These are phyloP conservation scores for Calidris pugnax DNA, from an alignment of 2,113 vertebrate genomes.

Conservation along the genomic window DNA sequence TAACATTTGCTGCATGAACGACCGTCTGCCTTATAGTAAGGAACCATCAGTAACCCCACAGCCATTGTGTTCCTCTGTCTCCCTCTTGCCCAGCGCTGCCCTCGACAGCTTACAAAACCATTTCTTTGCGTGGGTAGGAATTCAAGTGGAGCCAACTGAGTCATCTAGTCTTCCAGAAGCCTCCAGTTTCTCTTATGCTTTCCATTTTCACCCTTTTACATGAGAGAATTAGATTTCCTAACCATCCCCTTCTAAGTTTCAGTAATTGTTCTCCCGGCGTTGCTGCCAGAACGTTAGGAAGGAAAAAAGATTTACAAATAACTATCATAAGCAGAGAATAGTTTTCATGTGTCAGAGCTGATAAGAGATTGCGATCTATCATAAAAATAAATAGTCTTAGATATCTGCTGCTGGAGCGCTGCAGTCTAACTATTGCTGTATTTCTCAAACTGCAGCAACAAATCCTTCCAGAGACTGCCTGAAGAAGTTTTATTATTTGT, in stretches of 20 bases:
- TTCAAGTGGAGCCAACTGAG: neutral
- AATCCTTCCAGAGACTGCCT: constrained; percentile 33
- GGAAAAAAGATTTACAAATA: constrained; percentile 5
- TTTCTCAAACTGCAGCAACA: constrained; percentile 41
- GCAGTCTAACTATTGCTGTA: neutral
- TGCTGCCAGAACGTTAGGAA: neutral
- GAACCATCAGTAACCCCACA: neutral
- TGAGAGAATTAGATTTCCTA: neutral
- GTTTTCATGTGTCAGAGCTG: constrained; percentile 21
- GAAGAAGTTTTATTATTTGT: constrained; percentile 44
- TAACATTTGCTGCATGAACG: neutral
- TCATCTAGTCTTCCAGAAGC: neutral
- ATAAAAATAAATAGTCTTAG: constrained; percentile 33
- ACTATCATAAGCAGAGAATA: constrained; percentile 15
- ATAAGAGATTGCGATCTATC: constrained; percentile 31
- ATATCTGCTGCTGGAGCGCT: neutral
- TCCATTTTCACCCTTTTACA: neutral
- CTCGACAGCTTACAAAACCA: neutral
- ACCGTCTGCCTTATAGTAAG: neutral
- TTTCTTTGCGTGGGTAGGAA: neutral
- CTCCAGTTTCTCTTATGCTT: neutral
- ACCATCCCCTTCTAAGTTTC: neutral
- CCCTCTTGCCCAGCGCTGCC: neutral
- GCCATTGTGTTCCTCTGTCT: neutral
- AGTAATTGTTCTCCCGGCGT: neutral